Evolutionary conservation across 2,888 invertebrate genomes (phyloP), one percentile per base, ranked within the genome.

Genomic region (Leptothorax acervorum): DNA sequence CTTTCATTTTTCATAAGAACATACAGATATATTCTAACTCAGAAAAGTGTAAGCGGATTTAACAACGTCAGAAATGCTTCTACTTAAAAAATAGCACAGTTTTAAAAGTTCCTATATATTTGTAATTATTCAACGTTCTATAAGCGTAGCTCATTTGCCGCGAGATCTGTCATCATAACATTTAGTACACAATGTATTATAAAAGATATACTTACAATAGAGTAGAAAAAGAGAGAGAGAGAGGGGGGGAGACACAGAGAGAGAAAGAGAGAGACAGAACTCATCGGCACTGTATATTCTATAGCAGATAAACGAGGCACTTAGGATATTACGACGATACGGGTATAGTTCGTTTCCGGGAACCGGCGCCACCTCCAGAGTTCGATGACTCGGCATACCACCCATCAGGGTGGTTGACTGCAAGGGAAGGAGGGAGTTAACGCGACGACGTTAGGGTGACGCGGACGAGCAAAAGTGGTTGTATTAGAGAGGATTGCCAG

Each of bases 291-390:
- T 60, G 66, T 60, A 78, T 60, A 78, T 55, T 55, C 31, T 45
- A 53, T 42, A 31, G 65, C 68, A 45, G 73, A 63, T 62, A 84
- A 85, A 84, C 81, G 81, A 84, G 51, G 71, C 84, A 84, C 84
- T 85, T 75, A 84, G 81, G 79, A 84, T 85, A 84, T 85, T 85
- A 84, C 85, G 74, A 57, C 74, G 60, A 79, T 79, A 82, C 62
- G 65, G 48, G 51, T 65, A 65, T 63, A 48, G 66, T 81, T 85
- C 83, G 85, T 85, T 85, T 75, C 85, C 76, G 63, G 60, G 57
- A 75, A 76, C 55, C 55, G 57, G 28, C 83, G 57, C 39, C 63
- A 83, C 62, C 42, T 28, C 51, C 60, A 48, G 70, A 85, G 84
- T 85, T 85, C 82, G 84, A 85, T 85, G 84, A 85, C 84, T 85